phyloP scores from a whole-genome alignment of 1,140 invertebrate species.

The Thalassaphorura encarpata region DNA sequence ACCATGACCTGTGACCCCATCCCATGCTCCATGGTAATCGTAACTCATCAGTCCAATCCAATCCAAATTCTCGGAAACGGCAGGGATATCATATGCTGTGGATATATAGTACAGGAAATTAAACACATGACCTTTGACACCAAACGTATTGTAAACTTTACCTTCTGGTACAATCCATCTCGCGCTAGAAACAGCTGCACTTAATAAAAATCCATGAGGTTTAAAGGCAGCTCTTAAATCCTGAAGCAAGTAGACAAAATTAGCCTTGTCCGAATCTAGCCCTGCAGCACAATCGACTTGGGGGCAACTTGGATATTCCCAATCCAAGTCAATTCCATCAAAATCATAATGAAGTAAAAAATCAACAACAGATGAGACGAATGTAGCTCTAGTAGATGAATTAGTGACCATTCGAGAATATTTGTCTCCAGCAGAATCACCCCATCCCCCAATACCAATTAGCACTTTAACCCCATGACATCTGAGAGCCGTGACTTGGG shows the following conservation, averaged over 20 bases:
- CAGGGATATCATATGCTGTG: conserved; percentile 62
- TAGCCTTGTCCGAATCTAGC: conserved; percentile 46
- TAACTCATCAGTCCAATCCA: conserved; percentile 81
- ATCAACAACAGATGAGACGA: conserved; percentile 44
- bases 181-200: conserved; percentile 50
- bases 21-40: conserved; percentile 80
- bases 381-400: conserved; percentile 40
- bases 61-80: conserved; percentile 58
- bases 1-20: conserved; percentile 67
- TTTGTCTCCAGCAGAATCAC: conserved; percentile 51
- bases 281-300: conserved; percentile 54
- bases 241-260: conserved; percentile 57
- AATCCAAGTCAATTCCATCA: conserved; percentile 52
- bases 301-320: conserved; percentile 60
- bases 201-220: conserved; percentile 50
- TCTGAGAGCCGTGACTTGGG: conserved; percentile 45
- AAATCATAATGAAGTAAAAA: conserved; percentile 50
- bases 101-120: conserved; percentile 12
- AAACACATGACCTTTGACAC: too few species aligned
- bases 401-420: conserved; percentile 50
- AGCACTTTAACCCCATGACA: conserved; percentile 48
- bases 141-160: conserved; percentile 12
- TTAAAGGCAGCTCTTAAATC: conserved; percentile 63
- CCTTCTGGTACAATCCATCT: conserved; percentile 42
- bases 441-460: conserved; percentile 54